Percentiles rank a stretch among this genome's conserved stretches.
Evolutionary conservation across 2,797 vertebrate species (phyloP).

Genomic region (Oreonectes daqikongensis): DNA sequence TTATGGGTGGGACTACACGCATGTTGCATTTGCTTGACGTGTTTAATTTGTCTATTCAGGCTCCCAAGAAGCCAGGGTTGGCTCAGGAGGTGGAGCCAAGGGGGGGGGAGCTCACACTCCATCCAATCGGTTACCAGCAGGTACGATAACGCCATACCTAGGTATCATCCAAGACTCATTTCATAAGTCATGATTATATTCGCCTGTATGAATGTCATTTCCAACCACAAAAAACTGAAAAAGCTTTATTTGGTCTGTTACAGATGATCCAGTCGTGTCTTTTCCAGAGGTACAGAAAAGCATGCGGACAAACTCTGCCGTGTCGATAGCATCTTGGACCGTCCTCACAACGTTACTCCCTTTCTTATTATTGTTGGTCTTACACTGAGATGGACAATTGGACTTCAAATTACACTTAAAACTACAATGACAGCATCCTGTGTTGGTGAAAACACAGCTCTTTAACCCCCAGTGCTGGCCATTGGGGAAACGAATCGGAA

Average conservation of each 20-base stretch:
- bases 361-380: slow-evolving; percentile 72
- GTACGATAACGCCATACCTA: not conserved
- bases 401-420: slow-evolving; percentile 56
- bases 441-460: slow-evolving; percentile 66
- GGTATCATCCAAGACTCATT: not conserved
- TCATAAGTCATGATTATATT: not conserved
- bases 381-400: slow-evolving; percentile 67
- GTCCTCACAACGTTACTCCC: slow-evolving; percentile 72
- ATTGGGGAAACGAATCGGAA: slow-evolving; percentile 58
- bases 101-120: slow-evolving; percentile 74
- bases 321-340: slow-evolving; percentile 59
- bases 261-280: slow-evolving; percentile 83
- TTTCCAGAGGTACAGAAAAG: slow-evolving; percentile 82
- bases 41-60: slow-evolving; percentile 60
- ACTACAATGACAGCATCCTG: slow-evolving; percentile 71
- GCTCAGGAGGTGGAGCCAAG: slow-evolving; percentile 67
- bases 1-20: not conserved
- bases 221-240: not conserved
- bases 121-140: slow-evolving; percentile 68
- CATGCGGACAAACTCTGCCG: slow-evolving; percentile 74
- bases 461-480: slow-evolving; percentile 74
- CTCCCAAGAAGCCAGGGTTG: slow-evolving; percentile 77
- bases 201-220: not conserved
- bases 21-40: slow-evolving; percentile 22
- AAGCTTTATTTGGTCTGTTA: slow-evolving; percentile 26